These are phyloP conservation scores for Notarius quadriscutis DNA, from an alignment of 2,113 vertebrate genomes.

Conservation along the genomic window DNA sequence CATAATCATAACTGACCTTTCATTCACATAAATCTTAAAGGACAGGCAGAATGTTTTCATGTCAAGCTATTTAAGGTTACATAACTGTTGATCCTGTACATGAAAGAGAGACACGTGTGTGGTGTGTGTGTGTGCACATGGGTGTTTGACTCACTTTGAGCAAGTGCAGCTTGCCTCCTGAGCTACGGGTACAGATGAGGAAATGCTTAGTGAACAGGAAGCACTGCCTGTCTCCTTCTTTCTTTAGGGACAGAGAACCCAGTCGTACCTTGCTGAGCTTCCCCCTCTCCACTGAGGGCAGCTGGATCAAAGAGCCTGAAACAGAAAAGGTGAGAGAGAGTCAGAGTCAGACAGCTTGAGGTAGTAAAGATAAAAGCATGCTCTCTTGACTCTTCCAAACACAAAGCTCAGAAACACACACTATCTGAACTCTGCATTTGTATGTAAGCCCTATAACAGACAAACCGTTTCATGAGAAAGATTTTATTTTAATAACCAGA, in stretches of 20 bases:
- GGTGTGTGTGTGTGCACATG: slow-evolving; percentile 3
- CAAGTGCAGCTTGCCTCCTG: slow-evolving; percentile 95
- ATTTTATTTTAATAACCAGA: too few species aligned
- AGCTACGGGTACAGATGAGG: slow-evolving; percentile 96
- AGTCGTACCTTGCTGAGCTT: slow-evolving; percentile 97
- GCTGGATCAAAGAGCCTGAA: slow-evolving; percentile 95
- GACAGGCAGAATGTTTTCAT: not conserved
- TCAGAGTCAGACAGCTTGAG: not conserved
- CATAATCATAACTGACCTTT: not conserved
- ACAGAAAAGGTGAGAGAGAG: slow-evolving; percentile 10
- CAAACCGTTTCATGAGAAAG: too few species aligned
- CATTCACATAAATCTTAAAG: not conserved
- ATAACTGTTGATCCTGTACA: not conserved
- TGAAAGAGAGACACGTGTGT: not conserved
- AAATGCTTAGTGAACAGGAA: slow-evolving; percentile 99
- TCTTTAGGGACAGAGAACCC: slow-evolving; percentile 93
- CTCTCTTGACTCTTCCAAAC: not conserved
- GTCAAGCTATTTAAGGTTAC: not conserved
- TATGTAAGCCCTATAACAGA: too few species aligned
- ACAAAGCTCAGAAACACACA: not conserved
- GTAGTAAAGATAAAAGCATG: slow-evolving; percentile 1
- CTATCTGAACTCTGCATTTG: not conserved
- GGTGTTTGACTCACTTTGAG: slow-evolving; percentile 81
- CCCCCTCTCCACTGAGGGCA: slow-evolving; percentile 94
- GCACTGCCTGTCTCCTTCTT: slow-evolving; percentile 97